phyloP scores from a whole-genome alignment of 53 echinoderm and acorn worm genomes.

The Stichopus horrens region DNA sequence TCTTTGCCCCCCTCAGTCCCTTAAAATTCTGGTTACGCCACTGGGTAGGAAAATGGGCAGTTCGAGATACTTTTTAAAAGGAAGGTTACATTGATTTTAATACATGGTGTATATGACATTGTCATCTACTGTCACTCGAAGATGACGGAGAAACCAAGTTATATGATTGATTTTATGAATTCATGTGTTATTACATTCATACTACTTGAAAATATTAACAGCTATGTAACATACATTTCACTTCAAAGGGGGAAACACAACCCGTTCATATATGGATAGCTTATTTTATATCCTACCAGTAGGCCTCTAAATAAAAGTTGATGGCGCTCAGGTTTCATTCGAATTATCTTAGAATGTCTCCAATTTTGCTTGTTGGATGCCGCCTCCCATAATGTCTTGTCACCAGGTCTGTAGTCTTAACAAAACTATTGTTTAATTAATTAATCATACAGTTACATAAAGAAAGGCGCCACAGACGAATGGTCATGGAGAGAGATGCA shows the following conservation, averaged over 20 bases:
- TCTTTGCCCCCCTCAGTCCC: no score
- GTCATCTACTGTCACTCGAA: background rate
- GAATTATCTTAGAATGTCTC: no score
- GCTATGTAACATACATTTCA: no score
- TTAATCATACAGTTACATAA: slow-evolving; percentile 72
- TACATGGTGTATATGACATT: background rate
- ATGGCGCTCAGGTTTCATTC: no score
- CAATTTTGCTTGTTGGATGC: no score
- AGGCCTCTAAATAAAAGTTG: background rate
- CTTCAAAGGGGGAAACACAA: no score
- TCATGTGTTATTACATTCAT: background rate
- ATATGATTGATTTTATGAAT: background rate
- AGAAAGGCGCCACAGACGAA: slow-evolving; percentile 71
- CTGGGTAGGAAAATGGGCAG: background rate
- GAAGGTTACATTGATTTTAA: no score
- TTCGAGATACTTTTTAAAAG: no score
- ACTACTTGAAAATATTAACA: background rate
- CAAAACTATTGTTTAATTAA: background rate
- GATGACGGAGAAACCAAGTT: background rate
- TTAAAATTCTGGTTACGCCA: no score
- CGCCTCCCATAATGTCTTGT: no score
- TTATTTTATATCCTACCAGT: background rate
- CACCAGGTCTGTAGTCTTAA: no score
- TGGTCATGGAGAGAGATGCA: slow-evolving; percentile 98
- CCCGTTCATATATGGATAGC: no score